These are phyloP conservation scores for Zonitis immaculata DNA, from an alignment of 2,888 invertebrate genomes.

Conservation along the genomic window DNA sequence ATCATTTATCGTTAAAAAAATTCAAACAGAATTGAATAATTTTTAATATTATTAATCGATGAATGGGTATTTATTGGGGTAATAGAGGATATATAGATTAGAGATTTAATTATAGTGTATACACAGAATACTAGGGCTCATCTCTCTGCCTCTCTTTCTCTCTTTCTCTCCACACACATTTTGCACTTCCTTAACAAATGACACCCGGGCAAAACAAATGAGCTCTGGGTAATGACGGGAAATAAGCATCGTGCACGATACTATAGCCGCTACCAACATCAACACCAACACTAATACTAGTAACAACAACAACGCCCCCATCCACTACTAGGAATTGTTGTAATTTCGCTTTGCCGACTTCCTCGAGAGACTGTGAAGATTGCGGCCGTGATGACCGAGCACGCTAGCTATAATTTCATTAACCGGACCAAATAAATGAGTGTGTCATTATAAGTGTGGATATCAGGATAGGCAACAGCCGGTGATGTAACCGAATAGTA, in stretches of 20 bases:
- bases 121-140: background rate
- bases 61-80: no score
- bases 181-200: conserved; percentile 28
- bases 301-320: no score
- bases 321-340: conserved; percentile 29
- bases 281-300: no score
- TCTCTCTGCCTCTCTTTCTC: background rate
- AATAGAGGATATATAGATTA: no score
- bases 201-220: conserved; percentile 30
- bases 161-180: conserved; percentile 14
- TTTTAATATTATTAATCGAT: no score
- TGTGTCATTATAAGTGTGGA: conserved; percentile 38
- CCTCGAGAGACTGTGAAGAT: conserved; percentile 36
- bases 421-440: conserved; percentile 55
- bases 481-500: conserved; percentile 33
- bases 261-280: background rate
- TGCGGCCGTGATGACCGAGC: conserved; percentile 43
- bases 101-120: conserved; percentile 5
- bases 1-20: no score
- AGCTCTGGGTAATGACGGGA: conserved; percentile 32
- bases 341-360: conserved; percentile 33
- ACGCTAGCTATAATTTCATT: conserved; percentile 55
- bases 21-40: no score
- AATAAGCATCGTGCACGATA: conserved; percentile 26
- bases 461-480: conserved; percentile 8